These are phyloP conservation scores for Sciaenops ocellatus DNA, from an alignment of 2,797 vertebrate genomes.

Conservation along the genomic window DNA sequence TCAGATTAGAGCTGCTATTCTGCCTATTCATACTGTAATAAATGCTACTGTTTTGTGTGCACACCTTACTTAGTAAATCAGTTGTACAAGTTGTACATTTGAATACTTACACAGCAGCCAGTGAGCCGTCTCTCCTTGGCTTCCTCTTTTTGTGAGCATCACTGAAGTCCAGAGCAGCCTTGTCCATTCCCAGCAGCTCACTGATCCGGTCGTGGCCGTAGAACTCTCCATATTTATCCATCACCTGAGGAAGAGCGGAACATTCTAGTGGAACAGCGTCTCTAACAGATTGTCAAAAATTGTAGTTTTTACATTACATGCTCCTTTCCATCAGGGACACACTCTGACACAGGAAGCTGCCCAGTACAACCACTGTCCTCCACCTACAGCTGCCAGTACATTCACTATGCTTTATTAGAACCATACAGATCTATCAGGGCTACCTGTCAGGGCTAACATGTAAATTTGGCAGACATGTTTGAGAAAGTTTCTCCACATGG, in stretches of 20 bases:
- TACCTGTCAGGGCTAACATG: no score
- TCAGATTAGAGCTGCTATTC: not conserved
- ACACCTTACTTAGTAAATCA: no score
- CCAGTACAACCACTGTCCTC: not conserved
- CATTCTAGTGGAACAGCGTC: not conserved
- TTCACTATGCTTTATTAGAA: no score
- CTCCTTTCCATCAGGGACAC: not conserved
- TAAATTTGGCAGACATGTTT: no score
- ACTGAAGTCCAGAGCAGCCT: constrained; percentile 94
- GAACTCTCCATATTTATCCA: constrained; percentile 96
- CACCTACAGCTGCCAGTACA: not conserved
- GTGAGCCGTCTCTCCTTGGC: constrained; percentile 87
- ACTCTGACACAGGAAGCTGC: not conserved
- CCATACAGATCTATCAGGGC: no score
- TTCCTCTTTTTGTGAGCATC: constrained; percentile 92
- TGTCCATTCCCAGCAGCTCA: constrained; percentile 94
- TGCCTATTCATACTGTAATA: not conserved
- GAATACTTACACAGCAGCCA: constrained; percentile 80
- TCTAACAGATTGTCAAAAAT: not conserved
- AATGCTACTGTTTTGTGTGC: no score
- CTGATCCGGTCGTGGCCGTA: constrained; percentile 93
- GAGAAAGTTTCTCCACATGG: no score
- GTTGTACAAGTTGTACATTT: not conserved
- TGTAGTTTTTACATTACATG: not conserved
- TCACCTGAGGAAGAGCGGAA: constrained; percentile 84